phyloP scores from a whole-genome alignment of 1,140 invertebrate species.

The Aphaenogaster ashmeadi region DNA sequence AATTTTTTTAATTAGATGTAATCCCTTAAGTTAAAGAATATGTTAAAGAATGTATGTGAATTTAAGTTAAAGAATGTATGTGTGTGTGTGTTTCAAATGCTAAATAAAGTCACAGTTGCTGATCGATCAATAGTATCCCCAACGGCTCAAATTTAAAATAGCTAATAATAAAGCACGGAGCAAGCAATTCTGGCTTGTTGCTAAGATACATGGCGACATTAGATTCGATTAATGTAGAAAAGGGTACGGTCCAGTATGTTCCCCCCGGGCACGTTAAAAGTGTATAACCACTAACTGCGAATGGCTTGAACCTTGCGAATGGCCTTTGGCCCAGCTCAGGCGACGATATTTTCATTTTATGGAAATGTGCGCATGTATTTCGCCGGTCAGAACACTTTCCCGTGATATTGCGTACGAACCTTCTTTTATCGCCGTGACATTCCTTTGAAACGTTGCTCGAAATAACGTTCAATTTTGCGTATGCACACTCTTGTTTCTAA shows the following conservation, averaged over 20 bases:
- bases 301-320: neutral
- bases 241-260: neutral
- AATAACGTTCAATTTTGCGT: neutral
- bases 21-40: neutral
- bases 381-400: neutral
- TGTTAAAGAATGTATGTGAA: too few relatives aligned
- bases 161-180: neutral
- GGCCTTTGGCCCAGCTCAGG: neutral
- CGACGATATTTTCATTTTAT: slow-evolving; percentile 21
- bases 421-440: neutral
- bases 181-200: neutral
- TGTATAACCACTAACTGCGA: slow-evolving; percentile 1
- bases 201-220: neutral
- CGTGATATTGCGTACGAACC: slow-evolving; percentile 6
- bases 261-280: neutral
- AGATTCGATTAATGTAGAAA: neutral
- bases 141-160: slow-evolving; percentile 20
- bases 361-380: slow-evolving; percentile 23
- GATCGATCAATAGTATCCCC: slow-evolving; percentile 18
- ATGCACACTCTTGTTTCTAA: neutral
- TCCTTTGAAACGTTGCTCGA: slow-evolving; percentile 4
- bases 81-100: neutral
- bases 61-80: neutral
- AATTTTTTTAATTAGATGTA: too few relatives aligned
- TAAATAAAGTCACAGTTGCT: slow-evolving; percentile 7